Evolutionary conservation across 1,140 invertebrate species (phyloP), one percentile per base, ranked within the genome.

Genomic region (Pristionchus pacificus): DNA sequence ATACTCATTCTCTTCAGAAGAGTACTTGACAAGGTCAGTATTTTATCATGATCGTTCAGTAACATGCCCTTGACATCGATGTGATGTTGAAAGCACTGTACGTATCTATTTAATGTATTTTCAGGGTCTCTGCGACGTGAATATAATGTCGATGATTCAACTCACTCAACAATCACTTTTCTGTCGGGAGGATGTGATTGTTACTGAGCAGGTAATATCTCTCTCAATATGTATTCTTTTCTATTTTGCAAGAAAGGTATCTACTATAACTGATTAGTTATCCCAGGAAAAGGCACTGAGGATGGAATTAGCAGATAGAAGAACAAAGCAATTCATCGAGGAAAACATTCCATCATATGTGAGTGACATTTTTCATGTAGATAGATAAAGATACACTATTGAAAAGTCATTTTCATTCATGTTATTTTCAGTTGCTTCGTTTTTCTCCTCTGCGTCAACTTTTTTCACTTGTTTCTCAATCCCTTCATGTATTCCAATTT

Each of bases 271-370:
- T 49, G 19, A 6, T 6, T 6, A 10, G 38, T 10, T 49, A 49
- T 49, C 19, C 38, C 38, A 67, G 65, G 65, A 67, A 58, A 67
- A 67, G 58, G 65, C 58, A 3, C 31, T 67, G 14, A 30, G 65
- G 10, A 58, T 58, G 24, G 65, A 67, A 29, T 25, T 67, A 15
- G 65, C 65, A 13, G 33, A 67, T 49, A n/a, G 65, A 62, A 38
- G 65, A 10, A 67, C 65, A 24, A 27, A 49, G 38, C 33, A 67
- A 25, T 67, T 57, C 29, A 38, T 67, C 32, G 33, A 67, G 58
- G 65, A 67, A n/a, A 27, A 31, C 49, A 19, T 67, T 2, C 65
- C 65, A 49, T 19, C 38, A 6, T 19, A 49, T 49, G 38, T 49
- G 6, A 49, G 6, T 49, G 38, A 19, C 38, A 6, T 49, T 49